phyloP scores from a whole-genome alignment of 2,113 vertebrate genomes.

The Hystrix cristata region DNA sequence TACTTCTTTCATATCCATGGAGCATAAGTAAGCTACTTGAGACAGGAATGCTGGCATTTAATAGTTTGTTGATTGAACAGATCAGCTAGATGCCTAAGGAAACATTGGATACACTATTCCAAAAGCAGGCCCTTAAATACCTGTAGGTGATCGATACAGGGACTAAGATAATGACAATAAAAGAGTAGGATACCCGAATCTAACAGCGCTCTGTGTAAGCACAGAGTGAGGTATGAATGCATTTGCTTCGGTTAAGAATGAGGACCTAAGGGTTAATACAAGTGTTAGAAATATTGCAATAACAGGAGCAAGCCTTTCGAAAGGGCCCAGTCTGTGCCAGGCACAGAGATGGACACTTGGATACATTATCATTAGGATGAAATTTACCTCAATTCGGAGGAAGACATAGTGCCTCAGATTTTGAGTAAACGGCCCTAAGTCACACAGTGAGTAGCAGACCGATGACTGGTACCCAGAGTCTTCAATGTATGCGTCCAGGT shows the following conservation, averaged over 20 bases:
- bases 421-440: background rate
- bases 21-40: background rate
- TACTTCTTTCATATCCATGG: background rate
- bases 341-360: background rate
- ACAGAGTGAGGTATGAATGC: background rate
- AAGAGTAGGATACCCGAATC: background rate
- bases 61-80: background rate
- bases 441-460: background rate
- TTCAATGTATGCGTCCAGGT: background rate
- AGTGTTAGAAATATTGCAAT: background rate
- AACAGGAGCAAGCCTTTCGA: background rate
- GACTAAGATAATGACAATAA: background rate
- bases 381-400: background rate
- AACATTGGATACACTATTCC: background rate
- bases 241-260: background rate
- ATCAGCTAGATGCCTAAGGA: background rate
- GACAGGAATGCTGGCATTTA: background rate
- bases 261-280: background rate
- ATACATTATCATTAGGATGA: background rate
- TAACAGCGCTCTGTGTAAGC: accelerated
- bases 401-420: background rate
- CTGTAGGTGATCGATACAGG: too few species aligned
- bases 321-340: too few species aligned
- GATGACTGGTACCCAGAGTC: background rate
- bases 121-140: background rate